Evolutionary conservation across 1,140 invertebrate genomes (phyloP), one percentile per base, ranked within the genome.

Genomic region (Archegozetes longisetosus): DNA sequence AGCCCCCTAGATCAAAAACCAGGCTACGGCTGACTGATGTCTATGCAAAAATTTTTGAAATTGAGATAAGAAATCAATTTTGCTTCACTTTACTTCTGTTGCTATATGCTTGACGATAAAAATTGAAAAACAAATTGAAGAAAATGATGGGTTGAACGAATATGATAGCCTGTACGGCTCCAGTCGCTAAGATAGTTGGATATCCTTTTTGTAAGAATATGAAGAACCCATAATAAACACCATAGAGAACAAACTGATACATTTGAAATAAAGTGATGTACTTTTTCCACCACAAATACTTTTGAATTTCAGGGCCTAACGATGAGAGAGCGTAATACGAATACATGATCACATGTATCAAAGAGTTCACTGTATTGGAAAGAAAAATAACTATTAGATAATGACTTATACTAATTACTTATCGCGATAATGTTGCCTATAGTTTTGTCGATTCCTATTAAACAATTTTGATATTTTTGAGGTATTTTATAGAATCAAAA

Each of bases 331-430:
- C 69, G 66, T 75, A 77, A 65, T 77, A 78, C 14, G 68, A 64
- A 61, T 77, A 78, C 75, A 78, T 77, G 56, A 77, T 61, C 2
- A 74, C 66, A 61, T 76, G 91, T 3, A 95, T 87, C 66, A 88
- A 87, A 13, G 86, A 86, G 72, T 92, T 93, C 65, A 91, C n/a
- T n/a, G n/a, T n/a, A n/a, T n/a, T n/a, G n/a, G n/a, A n/a, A n/a
- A n/a, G n/a, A n/a, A n/a, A n/a, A n/a, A n/a, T n/a, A n/a, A n/a
- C n/a, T n/a, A n/a, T n/a, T n/a, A n/a, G n/a, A n/a, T n/a, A n/a
- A n/a, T n/a, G n/a, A n/a, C n/a, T n/a, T n/a, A n/a, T n/a, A n/a
- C n/a, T n/a, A n/a, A n/a, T n/a, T n/a, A n/a, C n/a, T n/a, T n/a
- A n/a, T n/a, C n/a, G n/a, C n/a, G n/a, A n/a, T n/a, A n/a, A n/a